These are phyloP conservation scores for Nycticryphes semicollaris DNA, from an alignment of 2,113 vertebrate species.

Conservation along the genomic window DNA sequence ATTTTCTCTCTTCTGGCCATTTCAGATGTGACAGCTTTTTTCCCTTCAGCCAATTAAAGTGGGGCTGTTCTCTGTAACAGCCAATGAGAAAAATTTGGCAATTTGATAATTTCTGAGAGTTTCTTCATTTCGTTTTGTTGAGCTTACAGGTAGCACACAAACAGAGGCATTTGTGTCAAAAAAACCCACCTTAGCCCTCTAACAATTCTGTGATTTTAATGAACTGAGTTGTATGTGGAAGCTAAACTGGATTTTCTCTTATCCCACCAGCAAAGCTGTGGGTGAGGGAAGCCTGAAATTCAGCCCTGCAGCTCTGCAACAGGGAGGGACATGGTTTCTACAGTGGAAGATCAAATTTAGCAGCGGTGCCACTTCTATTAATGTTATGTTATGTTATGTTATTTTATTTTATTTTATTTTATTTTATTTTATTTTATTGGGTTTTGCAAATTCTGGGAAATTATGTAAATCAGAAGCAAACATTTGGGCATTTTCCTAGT, in stretches of 20 bases:
- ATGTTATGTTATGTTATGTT: no score
- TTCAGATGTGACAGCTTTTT: background rate
- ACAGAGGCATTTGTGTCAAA: background rate
- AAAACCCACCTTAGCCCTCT: background rate
- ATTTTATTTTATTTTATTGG: background rate
- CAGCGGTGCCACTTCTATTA: background rate
- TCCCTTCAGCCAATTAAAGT: conserved; percentile 40
- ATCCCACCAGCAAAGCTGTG: background rate
- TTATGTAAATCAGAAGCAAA: background rate
- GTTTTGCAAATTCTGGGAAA: background rate
- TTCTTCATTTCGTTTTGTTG: conserved; percentile 21
- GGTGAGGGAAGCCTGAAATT: conserved; percentile 11
- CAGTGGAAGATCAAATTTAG: background rate
- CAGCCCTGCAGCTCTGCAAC: background rate
- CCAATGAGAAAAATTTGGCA: background rate
- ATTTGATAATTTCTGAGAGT: background rate
- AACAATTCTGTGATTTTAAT: conserved; percentile 1
- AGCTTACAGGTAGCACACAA: background rate
- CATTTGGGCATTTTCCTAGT: background rate
- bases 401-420: no score
- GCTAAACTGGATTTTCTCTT: background rate
- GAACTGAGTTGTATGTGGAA: background rate
- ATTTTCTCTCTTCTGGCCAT: conserved; percentile 20
- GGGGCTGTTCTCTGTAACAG: background rate
- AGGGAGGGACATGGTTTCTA: background rate